A percentile compares a stretch with the other conserved stretches of the same genome.
These are phyloP conservation scores for Cydia strobilella DNA, from an alignment of 1,140 invertebrate species.

Conservation along the genomic window DNA sequence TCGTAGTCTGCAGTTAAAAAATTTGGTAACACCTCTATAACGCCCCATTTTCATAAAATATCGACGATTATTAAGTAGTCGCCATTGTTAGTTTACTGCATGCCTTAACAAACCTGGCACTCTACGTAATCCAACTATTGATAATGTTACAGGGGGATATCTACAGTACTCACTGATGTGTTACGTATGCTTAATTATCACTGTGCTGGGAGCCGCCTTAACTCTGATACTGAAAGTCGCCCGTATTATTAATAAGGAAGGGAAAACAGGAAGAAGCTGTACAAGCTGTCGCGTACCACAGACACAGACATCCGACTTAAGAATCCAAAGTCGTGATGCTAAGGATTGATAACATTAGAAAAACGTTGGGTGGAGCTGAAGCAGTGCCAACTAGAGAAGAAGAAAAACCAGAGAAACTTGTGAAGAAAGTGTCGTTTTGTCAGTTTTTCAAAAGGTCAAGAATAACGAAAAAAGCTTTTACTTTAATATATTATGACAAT, in stretches of 20 bases:
- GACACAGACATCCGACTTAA: slow-evolving; percentile 39
- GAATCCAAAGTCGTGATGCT: slow-evolving; percentile 49
- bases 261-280: slow-evolving; percentile 51
- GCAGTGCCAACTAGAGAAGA: slow-evolving; percentile 39
- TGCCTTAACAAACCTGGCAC: neutral
- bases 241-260: slow-evolving; percentile 51
- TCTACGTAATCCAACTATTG: neutral
- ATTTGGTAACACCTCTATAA: too few relatives aligned
- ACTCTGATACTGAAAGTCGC: slow-evolving; percentile 46
- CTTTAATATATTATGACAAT: too few relatives aligned
- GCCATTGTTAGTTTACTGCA: too few relatives aligned
- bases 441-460: slow-evolving; percentile 37
- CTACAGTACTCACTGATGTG: slow-evolving; percentile 55
- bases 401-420: slow-evolving; percentile 34
- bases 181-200: slow-evolving; percentile 47
- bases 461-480: neutral
- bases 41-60: too few relatives aligned
- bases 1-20: too few relatives aligned
- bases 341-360: slow-evolving; percentile 46
- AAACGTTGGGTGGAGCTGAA: slow-evolving; percentile 40
- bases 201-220: slow-evolving; percentile 36
- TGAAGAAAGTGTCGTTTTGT: slow-evolving; percentile 44
- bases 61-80: too few relatives aligned
- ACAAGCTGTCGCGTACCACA: slow-evolving; percentile 52
- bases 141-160: slow-evolving; percentile 45